Base-by-base conservation (phyloP, 2,888 invertebrate species). In the Steromphala cineraria region DNA sequence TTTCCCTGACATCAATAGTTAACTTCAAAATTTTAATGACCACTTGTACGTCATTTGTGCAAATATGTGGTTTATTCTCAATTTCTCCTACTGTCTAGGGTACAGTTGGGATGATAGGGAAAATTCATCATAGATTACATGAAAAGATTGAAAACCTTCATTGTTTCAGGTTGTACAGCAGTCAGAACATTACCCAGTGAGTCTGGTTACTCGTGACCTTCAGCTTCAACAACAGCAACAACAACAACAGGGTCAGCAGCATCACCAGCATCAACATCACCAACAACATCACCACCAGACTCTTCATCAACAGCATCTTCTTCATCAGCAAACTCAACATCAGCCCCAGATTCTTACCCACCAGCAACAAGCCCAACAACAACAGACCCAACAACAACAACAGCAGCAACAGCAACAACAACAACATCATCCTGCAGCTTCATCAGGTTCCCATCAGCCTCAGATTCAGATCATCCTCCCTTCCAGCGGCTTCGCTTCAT, bases 381-480 rank as follows among this genome's bases (percentile, higher is more conserved):
- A 62, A 21, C 53, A 53, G 21, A 13, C 13, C 2, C 75, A 21
- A 7, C 53, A 53, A 19, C 31, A 21, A 52, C 28, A n/a, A 28
- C 53, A 53, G 31, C 71, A 71, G 2, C 80, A 77, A 53, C 53
- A 77, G 7, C 53, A 53, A 10, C 84, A 80, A 8, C 67, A 74
- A 21, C 56, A 71, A 21, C 56, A 71, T 15, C 71, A n/a, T 62
- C 56, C 21, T 31, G 19, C 19, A 40, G 24, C n/a, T 40, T 21
- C 75, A 46, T 15, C 31, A 52, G n/a, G n/a, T 15, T 19, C 77
- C 19, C 78, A 78, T 40, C 67, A 62, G 13, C 62, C 82, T 0
- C 83, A 86, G 67, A 82, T 83, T 7, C 84, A 83, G 71, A 84
- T 84, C 36, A 80, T 84, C 17, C 78, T 84, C 28, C 83, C 86